Evolutionary conservation across 2,797 vertebrate species (phyloP).

Genomic region (Syndactyla subalaris): DNA sequence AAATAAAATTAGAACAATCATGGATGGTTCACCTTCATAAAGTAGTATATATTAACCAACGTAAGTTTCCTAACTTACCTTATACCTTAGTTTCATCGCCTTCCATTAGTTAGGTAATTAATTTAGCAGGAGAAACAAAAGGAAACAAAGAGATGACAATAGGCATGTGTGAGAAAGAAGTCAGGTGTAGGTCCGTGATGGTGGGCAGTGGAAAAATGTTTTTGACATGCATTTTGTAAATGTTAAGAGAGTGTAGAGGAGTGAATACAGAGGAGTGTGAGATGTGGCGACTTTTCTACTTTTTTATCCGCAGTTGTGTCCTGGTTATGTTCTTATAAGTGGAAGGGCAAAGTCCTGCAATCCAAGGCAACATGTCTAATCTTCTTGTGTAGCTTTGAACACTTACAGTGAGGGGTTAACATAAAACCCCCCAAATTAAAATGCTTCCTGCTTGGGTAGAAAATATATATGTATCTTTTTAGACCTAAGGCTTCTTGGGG

Average conservation of each 20-base stretch:
- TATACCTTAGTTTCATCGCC: neutral
- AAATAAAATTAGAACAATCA: neutral
- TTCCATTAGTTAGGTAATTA: conserved; percentile 27
- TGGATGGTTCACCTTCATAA: neutral
- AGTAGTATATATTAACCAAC: neutral
- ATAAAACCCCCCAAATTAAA: neutral
- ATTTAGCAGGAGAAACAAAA: conserved; percentile 32
- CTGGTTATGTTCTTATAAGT: neutral
- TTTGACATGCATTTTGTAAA: neutral
- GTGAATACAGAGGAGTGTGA: neutral
- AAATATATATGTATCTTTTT: neutral
- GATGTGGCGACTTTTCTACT: neutral
- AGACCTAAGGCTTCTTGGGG: neutral
- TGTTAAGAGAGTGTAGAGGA: neutral
- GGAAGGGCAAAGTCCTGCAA: neutral
- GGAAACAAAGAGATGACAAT: neutral
- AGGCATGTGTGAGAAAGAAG: conserved; percentile 6
- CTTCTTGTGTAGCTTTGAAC: neutral
- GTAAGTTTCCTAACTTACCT: neutral
- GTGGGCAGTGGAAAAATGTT: neutral
- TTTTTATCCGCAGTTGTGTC: neutral
- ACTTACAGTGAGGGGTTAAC: neutral
- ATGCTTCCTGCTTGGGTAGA: neutral
- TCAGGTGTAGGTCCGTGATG: neutral
- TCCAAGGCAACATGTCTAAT: neutral